Percentiles rank a stretch among this genome's conserved stretches.
phyloP scores from a whole-genome alignment of 2,888 invertebrate genomes.

The Andrena bicolor region DNA sequence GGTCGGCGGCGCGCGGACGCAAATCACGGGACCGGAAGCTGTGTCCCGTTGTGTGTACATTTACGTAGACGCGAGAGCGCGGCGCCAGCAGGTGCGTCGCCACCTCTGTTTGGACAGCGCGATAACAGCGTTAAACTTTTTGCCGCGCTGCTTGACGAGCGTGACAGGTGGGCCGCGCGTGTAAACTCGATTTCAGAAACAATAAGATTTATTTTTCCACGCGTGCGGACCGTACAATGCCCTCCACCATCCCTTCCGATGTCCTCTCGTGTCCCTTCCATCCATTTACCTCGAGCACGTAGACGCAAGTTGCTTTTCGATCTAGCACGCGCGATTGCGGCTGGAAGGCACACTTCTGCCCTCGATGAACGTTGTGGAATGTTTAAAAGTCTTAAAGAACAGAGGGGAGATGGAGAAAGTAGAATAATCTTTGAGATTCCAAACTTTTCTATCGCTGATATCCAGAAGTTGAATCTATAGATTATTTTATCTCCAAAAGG shows the following conservation, averaged over 20 bases:
- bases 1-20: conserved; percentile 28
- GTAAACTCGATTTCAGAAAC: conserved; percentile 74
- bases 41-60: conserved; percentile 53
- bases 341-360: neutral
- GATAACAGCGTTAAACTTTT: conserved; percentile 76
- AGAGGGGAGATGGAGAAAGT: no score
- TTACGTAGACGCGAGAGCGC: conserved; percentile 32
- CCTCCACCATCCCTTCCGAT: neutral
- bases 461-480: no score
- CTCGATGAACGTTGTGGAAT: no score
- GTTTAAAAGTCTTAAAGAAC: no score
- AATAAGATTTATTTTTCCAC: conserved; percentile 73
- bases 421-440: no score
- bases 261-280: no score
- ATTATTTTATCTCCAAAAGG: no score
- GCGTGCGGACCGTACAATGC: conserved; percentile 53
- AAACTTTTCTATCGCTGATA: no score
- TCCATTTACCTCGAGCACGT: neutral
- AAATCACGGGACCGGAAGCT: conserved; percentile 56
- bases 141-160: conserved; percentile 67
- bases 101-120: conserved; percentile 70
- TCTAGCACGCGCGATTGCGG: neutral
- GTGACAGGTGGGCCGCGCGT: conserved; percentile 65
- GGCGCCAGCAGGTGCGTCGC: conserved; percentile 49
- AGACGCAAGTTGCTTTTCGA: neutral